Conservation (phyloP, 2,113 vertebrate genomes). For the Peromyscus polionotus region DNA sequence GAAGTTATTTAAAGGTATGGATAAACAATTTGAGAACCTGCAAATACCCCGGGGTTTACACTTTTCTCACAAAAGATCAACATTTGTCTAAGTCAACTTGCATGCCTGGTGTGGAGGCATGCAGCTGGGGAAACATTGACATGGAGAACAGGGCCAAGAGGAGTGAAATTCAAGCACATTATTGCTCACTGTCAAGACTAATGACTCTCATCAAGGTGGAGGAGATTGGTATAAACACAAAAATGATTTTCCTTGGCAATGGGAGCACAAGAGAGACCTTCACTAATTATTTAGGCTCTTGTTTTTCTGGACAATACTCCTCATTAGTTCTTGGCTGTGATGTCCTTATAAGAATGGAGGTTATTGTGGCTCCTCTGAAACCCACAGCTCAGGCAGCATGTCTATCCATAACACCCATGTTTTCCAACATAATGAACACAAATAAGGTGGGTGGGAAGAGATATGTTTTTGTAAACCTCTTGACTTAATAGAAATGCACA, state of each 20-base stretch:
- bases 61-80: conserved; percentile 75
- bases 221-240: conserved; percentile 64
- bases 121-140: conserved; percentile 64
- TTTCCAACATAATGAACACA: background rate
- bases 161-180: conserved; percentile 72
- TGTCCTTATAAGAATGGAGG: conserved; percentile 14
- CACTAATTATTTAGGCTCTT: conserved; percentile 72
- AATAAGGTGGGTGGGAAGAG: background rate
- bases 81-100: conserved; percentile 75
- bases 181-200: conserved; percentile 79
- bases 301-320: conserved; percentile 71
- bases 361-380: background rate
- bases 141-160: conserved; percentile 67
- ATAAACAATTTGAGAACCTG: conserved; percentile 60
- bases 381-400: background rate
- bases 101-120: background rate
- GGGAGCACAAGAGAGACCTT: conserved; percentile 59
- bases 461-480: background rate
- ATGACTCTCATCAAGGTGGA: conserved; percentile 74
- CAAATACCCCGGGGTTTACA: conserved; percentile 64
- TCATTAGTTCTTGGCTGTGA: conserved; percentile 71
- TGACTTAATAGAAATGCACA: background rate
- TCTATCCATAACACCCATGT: background rate
- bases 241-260: conserved; percentile 77
- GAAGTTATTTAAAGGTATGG: conserved; percentile 37